Conservation (phyloP, 2,797 vertebrate genomes). For the Cyclopterus lumpus region DNA sequence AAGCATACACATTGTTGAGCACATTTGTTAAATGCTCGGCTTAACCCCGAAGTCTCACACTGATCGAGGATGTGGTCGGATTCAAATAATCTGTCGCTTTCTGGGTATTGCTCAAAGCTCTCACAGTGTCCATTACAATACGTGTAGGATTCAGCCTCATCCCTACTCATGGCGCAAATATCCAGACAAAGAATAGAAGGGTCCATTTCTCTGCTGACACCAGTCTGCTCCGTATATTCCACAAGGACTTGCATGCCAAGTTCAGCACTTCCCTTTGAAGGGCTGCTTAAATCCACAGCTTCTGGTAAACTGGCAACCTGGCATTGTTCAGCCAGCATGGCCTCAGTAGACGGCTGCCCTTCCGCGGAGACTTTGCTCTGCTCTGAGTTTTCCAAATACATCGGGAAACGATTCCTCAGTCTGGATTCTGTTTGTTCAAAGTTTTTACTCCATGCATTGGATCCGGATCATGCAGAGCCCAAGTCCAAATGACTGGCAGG, state of each 20-base stretch:
- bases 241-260: conserved; percentile 57
- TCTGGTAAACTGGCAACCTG: conserved; percentile 62
- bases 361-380: conserved; percentile 52
- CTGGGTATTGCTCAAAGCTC: conserved; percentile 60
- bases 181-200: conserved; percentile 47
- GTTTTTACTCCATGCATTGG: conserved; percentile 63
- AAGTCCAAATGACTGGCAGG: conserved; percentile 56
- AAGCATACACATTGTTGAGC: conserved; percentile 70
- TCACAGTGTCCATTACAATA: conserved; percentile 52
- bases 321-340: conserved; percentile 76
- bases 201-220: conserved; percentile 48
- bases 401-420: conserved; percentile 43
- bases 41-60: conserved; percentile 64
- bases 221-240: conserved; percentile 63
- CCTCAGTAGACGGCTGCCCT: conserved; percentile 48
- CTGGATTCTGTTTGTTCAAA: conserved; percentile 30
- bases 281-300: conserved; percentile 53
- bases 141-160: conserved; percentile 50
- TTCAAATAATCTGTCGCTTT: conserved; percentile 60
- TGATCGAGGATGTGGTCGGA: conserved; percentile 39
- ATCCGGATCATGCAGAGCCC: conserved; percentile 45
- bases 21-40: conserved; percentile 66
- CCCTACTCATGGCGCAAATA: conserved; percentile 28
- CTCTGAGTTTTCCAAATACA: conserved; percentile 78
- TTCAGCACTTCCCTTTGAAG: conserved; percentile 56